Base-by-base conservation (phyloP, 1,140 invertebrate genomes). In the Neodiprion virginianus region DNA sequence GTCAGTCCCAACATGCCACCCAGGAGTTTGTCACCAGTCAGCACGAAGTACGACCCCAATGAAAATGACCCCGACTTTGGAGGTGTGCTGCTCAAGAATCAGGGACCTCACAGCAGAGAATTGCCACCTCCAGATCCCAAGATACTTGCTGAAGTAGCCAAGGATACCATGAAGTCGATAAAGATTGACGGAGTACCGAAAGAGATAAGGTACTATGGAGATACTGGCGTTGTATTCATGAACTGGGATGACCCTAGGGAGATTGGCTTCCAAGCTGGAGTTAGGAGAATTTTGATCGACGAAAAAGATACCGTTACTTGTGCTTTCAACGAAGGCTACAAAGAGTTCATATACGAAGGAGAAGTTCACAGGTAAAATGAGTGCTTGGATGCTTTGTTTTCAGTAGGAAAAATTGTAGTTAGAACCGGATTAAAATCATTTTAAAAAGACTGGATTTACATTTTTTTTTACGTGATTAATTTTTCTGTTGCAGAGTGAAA, bases 151-250 rank as follows among this genome's bases (percentile, higher is more conserved):
- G 91, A 90, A 70, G 92, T 93, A 11, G 88, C 91, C 47, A 88
- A 90, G 72, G 93, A 94, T 80, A 91, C 91, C 0, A 93, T 93
- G 78, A 92, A 93, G 75, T 93, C 93, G n/a, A 96, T 97, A 47
- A 92, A 93, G 61, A 97, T 98, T 72, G 96, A 98, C 84, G 93
- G 93, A 4, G 87, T 94, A 48, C 91, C 93, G 0, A 90, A 96
- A 80, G 95, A 97, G 84, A 94, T 98, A 67, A 91, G 96, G 67
- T 95, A 96, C 79, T 97, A 98, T 78, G 95, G 94, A 23, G 92
- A 95, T 53, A 94, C 93, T 3, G 96, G 96, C 1, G 91, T 97
- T 21, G 93, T 96, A 7, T 94, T 98, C 79, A 92, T 96, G 89
- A 92, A 92, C 48, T 93, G 93, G 89, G 94, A 96, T 78, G 95